phyloP scores from a whole-genome alignment of 2,888 invertebrate genomes.

The Callyntrura guangdongensis region DNA sequence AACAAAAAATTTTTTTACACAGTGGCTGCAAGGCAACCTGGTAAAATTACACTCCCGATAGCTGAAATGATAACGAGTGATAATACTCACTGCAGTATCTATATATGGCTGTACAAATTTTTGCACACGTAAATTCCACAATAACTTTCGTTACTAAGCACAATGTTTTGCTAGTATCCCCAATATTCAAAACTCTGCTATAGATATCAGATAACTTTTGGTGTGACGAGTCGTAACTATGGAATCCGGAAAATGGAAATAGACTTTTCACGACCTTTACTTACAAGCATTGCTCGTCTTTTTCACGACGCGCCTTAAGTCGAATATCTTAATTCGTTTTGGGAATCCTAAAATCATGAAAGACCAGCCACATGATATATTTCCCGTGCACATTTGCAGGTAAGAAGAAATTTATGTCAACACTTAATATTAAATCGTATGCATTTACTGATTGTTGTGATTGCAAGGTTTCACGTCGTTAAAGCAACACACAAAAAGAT shows the following conservation, averaged over 20 bases:
- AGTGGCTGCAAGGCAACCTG: background rate
- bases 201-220: background rate
- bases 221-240: background rate
- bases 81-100: background rate
- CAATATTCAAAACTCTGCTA: background rate
- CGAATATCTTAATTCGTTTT: background rate
- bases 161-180: background rate
- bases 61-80: background rate
- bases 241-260: background rate
- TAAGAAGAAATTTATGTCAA: too few species aligned
- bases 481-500: background rate
- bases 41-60: background rate
- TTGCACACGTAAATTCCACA: background rate
- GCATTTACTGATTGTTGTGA: too few species aligned
- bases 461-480: constrained; percentile 12
- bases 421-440: too few species aligned
- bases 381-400: constrained; percentile 18
- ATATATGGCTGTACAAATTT: background rate
- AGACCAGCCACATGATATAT: background rate
- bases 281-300: background rate
- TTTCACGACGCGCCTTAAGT: background rate
- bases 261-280: background rate
- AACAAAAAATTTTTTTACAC: background rate
- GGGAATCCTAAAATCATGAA: background rate
- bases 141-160: background rate